phyloP scores from a whole-genome alignment of 2,888 invertebrate genomes.

The Camptogramma bilineatum region DNA sequence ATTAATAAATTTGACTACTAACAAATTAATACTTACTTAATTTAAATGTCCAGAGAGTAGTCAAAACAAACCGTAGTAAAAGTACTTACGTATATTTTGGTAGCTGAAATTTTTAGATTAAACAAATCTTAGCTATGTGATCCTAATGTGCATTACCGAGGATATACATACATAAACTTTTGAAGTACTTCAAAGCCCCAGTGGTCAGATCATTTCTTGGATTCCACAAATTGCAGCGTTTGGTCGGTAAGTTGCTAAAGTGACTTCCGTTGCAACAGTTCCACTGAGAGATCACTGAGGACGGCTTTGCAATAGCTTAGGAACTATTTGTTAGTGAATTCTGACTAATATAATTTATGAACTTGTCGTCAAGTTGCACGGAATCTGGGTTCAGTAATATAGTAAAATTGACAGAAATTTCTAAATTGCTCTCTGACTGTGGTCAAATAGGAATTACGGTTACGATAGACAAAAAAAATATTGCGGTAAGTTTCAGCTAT shows the following conservation, averaged over 20 bases:
- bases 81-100: no score
- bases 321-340: not conserved
- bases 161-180: not conserved
- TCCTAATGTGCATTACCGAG: no score
- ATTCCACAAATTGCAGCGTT: conserved; percentile 12
- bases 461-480: no score
- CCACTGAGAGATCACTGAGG: conserved; percentile 11
- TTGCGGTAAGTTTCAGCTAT: no score
- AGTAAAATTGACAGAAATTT: not conserved
- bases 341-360: not conserved
- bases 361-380: not conserved
- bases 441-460: no score
- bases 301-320: conserved; percentile 4
- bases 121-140: no score
- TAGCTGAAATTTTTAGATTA: no score
- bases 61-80: no score
- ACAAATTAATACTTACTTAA: no score
- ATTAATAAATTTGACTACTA: no score
- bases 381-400: not conserved
- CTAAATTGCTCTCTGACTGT: no score
- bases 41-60: no score
- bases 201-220: conserved; percentile 1
- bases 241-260: conserved; percentile 22
- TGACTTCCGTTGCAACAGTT: conserved; percentile 19
- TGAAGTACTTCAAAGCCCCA: not conserved